These are phyloP conservation scores for Neostethus bicornis DNA, from an alignment of 2,797 vertebrate species.

Conservation along the genomic window DNA sequence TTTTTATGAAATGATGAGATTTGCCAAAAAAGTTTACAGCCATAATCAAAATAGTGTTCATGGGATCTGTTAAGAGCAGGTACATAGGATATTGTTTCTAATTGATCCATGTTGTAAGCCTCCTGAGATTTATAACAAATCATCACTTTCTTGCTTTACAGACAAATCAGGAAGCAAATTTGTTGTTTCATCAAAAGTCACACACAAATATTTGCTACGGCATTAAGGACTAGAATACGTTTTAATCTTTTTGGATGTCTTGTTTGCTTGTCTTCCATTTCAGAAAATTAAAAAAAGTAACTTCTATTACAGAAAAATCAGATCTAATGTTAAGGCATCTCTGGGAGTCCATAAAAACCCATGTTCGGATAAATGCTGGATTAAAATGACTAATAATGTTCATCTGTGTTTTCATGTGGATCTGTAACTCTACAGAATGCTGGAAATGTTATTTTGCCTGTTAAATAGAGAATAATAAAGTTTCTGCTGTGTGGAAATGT, in stretches of 20 bases:
- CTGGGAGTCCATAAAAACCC: too few relatives aligned
- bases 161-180: neutral
- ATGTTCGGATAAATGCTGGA: too few relatives aligned
- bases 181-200: neutral
- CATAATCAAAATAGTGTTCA: too few relatives aligned
- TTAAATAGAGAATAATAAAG: slow-evolving; percentile 38
- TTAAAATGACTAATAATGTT: slow-evolving; percentile 4
- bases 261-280: neutral
- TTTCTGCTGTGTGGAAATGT: slow-evolving; percentile 10
- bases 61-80: too few relatives aligned
- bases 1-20: too few relatives aligned
- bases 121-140: too few relatives aligned
- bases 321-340: too few relatives aligned
- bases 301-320: too few relatives aligned
- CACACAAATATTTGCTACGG: neutral
- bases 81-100: too few relatives aligned
- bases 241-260: neutral
- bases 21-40: too few relatives aligned
- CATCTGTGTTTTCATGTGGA: slow-evolving; percentile 32
- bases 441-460: slow-evolving; percentile 38
- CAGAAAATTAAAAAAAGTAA: too few relatives aligned
- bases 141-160: neutral
- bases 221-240: neutral
- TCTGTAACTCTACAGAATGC: slow-evolving; percentile 31
- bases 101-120: neutral